phyloP scores from a whole-genome alignment of 2,888 invertebrate genomes.

The Parthenolecanium corni region DNA sequence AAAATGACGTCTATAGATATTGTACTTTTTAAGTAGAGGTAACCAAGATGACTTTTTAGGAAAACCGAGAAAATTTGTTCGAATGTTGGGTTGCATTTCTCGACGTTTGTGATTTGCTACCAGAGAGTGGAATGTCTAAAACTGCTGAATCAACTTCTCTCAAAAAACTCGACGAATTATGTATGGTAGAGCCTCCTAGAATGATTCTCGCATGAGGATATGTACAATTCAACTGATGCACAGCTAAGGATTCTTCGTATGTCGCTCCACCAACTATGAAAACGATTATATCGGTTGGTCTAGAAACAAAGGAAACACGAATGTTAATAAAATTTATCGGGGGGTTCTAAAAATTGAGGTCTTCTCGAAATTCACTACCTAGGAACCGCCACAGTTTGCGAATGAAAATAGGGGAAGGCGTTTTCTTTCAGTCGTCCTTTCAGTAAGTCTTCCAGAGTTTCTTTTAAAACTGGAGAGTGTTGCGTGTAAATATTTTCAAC shows the following conservation, averaged over 20 bases:
- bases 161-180: constrained; percentile 67
- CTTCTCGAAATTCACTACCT: not conserved
- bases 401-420: constrained; percentile 69
- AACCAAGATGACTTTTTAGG: too few species aligned
- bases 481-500: constrained; percentile 99
- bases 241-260: constrained; percentile 83
- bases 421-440: constrained; percentile 82
- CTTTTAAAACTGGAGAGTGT: constrained; percentile 83
- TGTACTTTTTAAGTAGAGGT: too few species aligned
- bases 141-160: constrained; percentile 31
- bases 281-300: constrained; percentile 86
- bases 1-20: too few species aligned
- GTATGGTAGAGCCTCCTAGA: constrained; percentile 83
- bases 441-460: constrained; percentile 77
- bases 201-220: constrained; percentile 65
- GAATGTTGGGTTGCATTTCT: too few species aligned
- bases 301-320: constrained; percentile 35
- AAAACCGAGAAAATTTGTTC: too few species aligned
- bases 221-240: constrained; percentile 64
- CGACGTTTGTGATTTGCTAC: too few species aligned
- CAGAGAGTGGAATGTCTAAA: constrained; percentile 13
- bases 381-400: constrained; percentile 31
- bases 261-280: constrained; percentile 94
- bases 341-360: too few species aligned
- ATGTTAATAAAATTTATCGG: not conserved